Evolutionary conservation across 2,113 vertebrate species (phyloP), one percentile per base, ranked within the genome.

Genomic region (Epinephelus moara): DNA sequence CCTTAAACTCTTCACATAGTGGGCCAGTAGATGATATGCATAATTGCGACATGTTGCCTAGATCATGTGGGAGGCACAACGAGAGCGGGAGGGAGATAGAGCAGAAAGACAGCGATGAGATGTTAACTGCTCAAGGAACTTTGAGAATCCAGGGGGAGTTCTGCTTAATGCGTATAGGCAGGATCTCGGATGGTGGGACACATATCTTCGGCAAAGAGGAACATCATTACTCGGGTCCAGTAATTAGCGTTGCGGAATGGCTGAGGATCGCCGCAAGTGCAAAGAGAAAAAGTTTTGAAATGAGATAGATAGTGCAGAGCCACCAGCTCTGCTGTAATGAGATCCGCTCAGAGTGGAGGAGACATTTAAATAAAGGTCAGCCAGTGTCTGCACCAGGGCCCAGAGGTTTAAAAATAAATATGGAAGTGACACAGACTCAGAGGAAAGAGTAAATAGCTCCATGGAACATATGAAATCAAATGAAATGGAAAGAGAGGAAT

Each of bases 331-430:
- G 89, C 93, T 94, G 92, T 96, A 95, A 95, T 96, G 94, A 96
- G 94, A 91, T 94, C 89, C 61, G 82, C 92, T 91, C 91, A 90
- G 89, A 92, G 93, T 93, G 90, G 86, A 90, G 90, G 90, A 95
- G 93, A 95, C 95, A 95, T 96, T 96, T 95, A 94, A 95, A 95
- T 95, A 96, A 96, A 96, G 95, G 95, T 95, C 93, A 96, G 85
- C 86, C 80, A 90, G 88, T 94, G 92, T 91, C 88, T 93, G 93
- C 88, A 84, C 85, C 80, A 87, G 81, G 89, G 92, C 93, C 94
- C 93, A 91, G 90, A 91, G 93, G 89, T 94, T 94, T 93, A 93
- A 94, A 96, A 95, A 94, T 94, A 95, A 93, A 95, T 94, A 94
- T 93, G 86, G 88, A 93, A 90, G 90, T 90, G 90, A 92, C 92